Base-by-base conservation (phyloP, 2,113 vertebrate genomes). In the Cinclus mexicanus region DNA sequence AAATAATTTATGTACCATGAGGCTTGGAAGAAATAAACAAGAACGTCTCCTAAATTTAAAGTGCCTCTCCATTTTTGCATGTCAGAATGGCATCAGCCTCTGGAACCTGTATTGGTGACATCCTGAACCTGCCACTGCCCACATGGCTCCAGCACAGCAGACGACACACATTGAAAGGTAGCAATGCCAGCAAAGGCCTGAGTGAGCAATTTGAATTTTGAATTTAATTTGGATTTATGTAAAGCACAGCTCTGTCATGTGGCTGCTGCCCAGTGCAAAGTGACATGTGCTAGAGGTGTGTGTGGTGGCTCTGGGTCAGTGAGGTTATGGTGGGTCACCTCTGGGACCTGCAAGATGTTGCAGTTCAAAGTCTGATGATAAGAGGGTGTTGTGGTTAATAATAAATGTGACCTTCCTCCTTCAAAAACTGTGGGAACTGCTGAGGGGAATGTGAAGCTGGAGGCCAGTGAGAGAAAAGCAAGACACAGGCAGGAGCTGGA, bases 61-160 rank as follows among this genome's bases (percentile, higher is more conserved):
- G 18, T 13, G 10, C 20, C 20, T 69, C 37, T 92, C 56, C 15
- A 33, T 82, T 70, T 67, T 16, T 53, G 29, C 57, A 13, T 21
- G 37, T 57, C 22, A 47, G 79, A 79, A 57, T 56, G 41, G 25
- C 41, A 61, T 20, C 52, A 83, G 56, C n/a, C 35, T 22, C 67
- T 80, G 71, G 35, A 22, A 25, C 56, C 26, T 0, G 1, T 3
- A 13, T 2, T 2, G 23, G 39, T 41, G 57, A 2, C 50, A 53
- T 5, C 76, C 52, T 21, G 49, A 84, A 18, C 52, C 24, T 65
- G 53, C 23, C 19, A 3, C 2, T 24, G 55, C 46, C 63, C 31
- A 4, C 14, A 16, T 1, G 1, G 39, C 47, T 68, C 53, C 53
- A 41, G 49, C 0, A 1, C 53, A 64, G 29, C 63, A 25, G 53